Base-by-base conservation (phyloP, 2,888 invertebrate genomes). In the Boloria euphrosyne region DNA sequence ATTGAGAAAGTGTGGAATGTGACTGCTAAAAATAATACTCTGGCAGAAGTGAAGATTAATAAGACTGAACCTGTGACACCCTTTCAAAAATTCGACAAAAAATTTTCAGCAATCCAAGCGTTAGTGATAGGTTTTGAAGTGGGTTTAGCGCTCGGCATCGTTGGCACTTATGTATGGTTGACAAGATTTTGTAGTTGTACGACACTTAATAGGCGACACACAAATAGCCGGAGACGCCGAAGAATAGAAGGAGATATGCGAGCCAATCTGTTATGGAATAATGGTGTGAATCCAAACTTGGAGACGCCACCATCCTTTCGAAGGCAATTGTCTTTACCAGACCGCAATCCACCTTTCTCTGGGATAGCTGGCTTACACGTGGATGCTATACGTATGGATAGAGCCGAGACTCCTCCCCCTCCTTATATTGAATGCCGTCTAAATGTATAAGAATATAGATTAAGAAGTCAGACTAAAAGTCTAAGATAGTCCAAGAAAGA, bases 131-230 rank as follows among this genome's bases (percentile, higher is more conserved):
- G 93, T 0, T 59, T 92, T 1, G 87, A 90, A 76, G 68, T 93
- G 31, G 93, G 93, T 0, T 75, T 92, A 49, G 89, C 85, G 1
- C 73, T 92, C 1, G 93, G 93, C 7, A 83, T 92, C 58, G 80
- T 92, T 0, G 83, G 81, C 0, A 89, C 92, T 1, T 93, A 92
- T 66, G 75, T 90, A 52, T 93, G 93, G 92, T 69, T 93, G 50
- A 79, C 85, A 2, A 80, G 77, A 62, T 75, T 88, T 57, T 92
- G 90, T 66, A 78, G 73, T 4, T 91, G 89, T 4, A 80, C 78
- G 49, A 70, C 88, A 22, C 71, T 67, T 17, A 72, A 73, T 1
- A 77, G 80, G 17, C 80, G 82, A 0, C 79, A 78, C 46, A 77
- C 76, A 0, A 75, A 84, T 14, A 75, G 87, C 52, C 75, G 83